Base-by-base conservation (phyloP, 37 sponge, comb jelly and placozoan species). In the Diacarnus erythraeanus region DNA sequence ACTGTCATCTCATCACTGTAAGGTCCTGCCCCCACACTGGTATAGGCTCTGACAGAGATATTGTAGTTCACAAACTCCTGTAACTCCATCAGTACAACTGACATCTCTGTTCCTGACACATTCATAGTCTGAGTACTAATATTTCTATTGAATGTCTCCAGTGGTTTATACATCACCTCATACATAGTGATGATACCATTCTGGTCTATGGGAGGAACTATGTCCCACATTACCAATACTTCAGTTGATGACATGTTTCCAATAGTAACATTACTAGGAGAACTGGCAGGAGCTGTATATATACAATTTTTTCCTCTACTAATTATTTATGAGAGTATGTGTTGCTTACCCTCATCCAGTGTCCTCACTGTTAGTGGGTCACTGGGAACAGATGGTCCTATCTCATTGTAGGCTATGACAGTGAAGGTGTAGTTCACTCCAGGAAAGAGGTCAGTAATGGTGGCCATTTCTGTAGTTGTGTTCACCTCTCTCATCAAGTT, bases 321-420 rank as follows among this genome's bases (percentile, higher is more conserved):
- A n/a, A n/a, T n/a, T n/a, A n/a, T n/a, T n/a, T n/a, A n/a, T n/a
- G n/a, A n/a, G n/a, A n/a, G n/a, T n/a, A n/a, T n/a, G n/a, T n/a
- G n/a, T n/a, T n/a, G n/a, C 18, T 6, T 64, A 85, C 79, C 79
- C 78, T 71, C 79, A 38, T 88, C 83, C 22, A 64, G 21, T 25
- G 84, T 79, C 8, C 47, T 70, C 29, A 60, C 57, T 6, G 59
- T 20, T 1, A 70, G 17, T 59, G 69, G 38, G 2, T 68, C 77
- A 79, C 83, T 82, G 17, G 71, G 56, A 23, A 35, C 20, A 69
- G 80, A 74, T 26, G 59, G 2, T 0, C 90, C 90, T 23, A 78
- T 65, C 33, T 75, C 65, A 79, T 89, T 89, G 71, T 66, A 69
- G 33, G 90, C 90, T 1, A 44, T 23, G 3, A 89, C 84, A n/a